Base-by-base conservation (phyloP, 2,888 invertebrate genomes). In the Apodemia zela region DNA sequence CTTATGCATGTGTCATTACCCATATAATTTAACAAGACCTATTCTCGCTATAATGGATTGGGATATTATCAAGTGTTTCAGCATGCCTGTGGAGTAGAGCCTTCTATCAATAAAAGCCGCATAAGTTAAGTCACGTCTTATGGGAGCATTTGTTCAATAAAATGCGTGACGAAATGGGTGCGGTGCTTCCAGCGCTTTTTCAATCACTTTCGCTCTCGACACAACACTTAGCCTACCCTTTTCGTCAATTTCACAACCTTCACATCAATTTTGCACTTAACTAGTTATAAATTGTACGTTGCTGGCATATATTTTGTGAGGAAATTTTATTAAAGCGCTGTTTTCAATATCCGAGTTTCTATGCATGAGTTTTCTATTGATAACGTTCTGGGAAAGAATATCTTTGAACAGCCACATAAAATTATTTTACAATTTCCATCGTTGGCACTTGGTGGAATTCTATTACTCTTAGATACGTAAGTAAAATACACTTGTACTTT, bases 171-270 rank as follows among this genome's bases (percentile, higher is more conserved):
- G 84, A 89, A 89, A 88, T 82, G 83, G 84, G 82, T 79, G 77
- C 69, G 75, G 74, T 73, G 73, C 79, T 72, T 74, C 77, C 84
- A 80, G 58, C 57, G 62, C 62, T 83, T 89, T 85, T 81, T 82
- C 89, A 87, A 89, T 90, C 87, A 82, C 85, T 82, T 71, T 68
- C 68, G 68, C 73, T 71, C 83, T 79, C 80, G 75, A 83, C 84
- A 77, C 77, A 79, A 87, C 89, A 90, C 89, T 90, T 89, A 90
- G 89, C 84, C 81, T 85, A 85, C 85, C 89, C 88, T 89, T 89
- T 90, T 89, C 85, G 88, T 86, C 89, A 90, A 89, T 89, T 90
- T 90, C 85, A 81, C 82, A 80, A 84, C 87, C 84, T 85, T 85
- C 83, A 88, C 89, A 89, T 88, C 89, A 89, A 89, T 89, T 89